Conservation (phyloP, 2,888 invertebrate genomes). For the Teleiodes luculella region DNA sequence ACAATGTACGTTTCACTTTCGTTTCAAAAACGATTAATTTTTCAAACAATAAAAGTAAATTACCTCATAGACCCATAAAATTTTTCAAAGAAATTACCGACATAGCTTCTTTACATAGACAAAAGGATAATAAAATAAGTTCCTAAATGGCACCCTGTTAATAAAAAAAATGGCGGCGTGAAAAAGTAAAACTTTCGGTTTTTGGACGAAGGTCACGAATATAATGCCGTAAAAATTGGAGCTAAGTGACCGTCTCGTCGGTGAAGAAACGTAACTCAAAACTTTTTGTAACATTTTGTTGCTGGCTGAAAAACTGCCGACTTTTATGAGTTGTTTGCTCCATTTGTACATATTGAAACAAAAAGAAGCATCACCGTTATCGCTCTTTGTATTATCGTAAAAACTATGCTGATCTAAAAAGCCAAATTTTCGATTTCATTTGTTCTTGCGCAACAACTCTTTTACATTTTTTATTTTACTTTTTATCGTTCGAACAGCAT, state of each 20-base stretch:
- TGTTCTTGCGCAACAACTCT: slow-evolving; percentile 32
- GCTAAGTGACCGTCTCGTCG: not conserved
- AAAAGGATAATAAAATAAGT: slow-evolving; percentile 2
- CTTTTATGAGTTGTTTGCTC: too few species aligned
- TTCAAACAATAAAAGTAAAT: not conserved
- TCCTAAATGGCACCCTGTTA: not conserved
- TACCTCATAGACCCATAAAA: slow-evolving; percentile 17
- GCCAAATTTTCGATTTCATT: slow-evolving; percentile 45
- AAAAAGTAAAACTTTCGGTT: slow-evolving; percentile 34
- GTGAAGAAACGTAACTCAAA: slow-evolving; percentile 4
- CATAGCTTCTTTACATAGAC: slow-evolving; percentile 11
- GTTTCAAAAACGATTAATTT: not conserved
- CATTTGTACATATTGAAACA: too few species aligned
- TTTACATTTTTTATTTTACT: not conserved
- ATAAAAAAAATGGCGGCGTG: slow-evolving; percentile 8
- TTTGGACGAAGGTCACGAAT: slow-evolving; percentile 26
- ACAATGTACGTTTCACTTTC: not conserved
- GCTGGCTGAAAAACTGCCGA: not conserved
- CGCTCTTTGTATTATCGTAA: too few species aligned
- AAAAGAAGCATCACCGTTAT: not conserved
- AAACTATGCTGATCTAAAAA: not conserved
- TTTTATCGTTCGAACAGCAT: slow-evolving; percentile 23
- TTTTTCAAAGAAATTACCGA: slow-evolving; percentile 19
- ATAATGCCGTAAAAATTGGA: slow-evolving; percentile 25
- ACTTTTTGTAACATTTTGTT: slow-evolving; percentile 15